These are phyloP conservation scores for Prosopocoilus inquinatus DNA, from an alignment of 2,888 invertebrate species.

Conservation along the genomic window DNA sequence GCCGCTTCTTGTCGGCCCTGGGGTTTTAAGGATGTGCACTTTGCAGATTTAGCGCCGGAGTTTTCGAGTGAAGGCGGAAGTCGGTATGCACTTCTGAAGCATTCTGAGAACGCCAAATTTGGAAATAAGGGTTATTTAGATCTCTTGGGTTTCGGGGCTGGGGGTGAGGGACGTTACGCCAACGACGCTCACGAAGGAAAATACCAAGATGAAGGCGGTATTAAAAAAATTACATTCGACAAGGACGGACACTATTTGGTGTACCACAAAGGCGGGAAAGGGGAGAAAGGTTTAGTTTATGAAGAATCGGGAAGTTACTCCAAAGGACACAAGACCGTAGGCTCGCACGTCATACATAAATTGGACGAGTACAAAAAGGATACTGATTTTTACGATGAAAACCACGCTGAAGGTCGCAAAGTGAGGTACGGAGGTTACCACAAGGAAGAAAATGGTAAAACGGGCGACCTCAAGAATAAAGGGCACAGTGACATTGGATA, in stretches of 20 bases:
- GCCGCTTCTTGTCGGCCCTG: too few relatives aligned
- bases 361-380: conserved; percentile 79
- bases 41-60: too few relatives aligned
- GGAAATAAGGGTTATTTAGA: too few relatives aligned
- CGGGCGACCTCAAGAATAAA: too few relatives aligned
- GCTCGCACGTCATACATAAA: conserved; percentile 77
- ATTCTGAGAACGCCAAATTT: too few relatives aligned
- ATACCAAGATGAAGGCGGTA: conserved; percentile 61
- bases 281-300: conserved; percentile 56
- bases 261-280: conserved; percentile 65
- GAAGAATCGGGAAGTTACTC: conserved; percentile 70
- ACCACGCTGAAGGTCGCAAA: conserved; percentile 72
- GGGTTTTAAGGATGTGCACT: too few relatives aligned
- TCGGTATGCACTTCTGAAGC: too few relatives aligned
- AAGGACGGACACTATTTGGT: conserved; percentile 64
- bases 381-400: conserved; percentile 77
- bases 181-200: conserved; percentile 65
- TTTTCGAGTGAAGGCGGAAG: too few relatives aligned
- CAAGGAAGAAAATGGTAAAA: too few relatives aligned
- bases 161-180: conserved; percentile 72
- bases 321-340: conserved; percentile 79
- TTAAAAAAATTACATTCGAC: conserved; percentile 64
- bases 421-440: conserved; percentile 70
- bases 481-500: too few relatives aligned
- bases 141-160: conserved; percentile 47